Evolutionary conservation across 2,888 invertebrate genomes (phyloP).

Genomic region (Flabesymbios commensalis): DNA sequence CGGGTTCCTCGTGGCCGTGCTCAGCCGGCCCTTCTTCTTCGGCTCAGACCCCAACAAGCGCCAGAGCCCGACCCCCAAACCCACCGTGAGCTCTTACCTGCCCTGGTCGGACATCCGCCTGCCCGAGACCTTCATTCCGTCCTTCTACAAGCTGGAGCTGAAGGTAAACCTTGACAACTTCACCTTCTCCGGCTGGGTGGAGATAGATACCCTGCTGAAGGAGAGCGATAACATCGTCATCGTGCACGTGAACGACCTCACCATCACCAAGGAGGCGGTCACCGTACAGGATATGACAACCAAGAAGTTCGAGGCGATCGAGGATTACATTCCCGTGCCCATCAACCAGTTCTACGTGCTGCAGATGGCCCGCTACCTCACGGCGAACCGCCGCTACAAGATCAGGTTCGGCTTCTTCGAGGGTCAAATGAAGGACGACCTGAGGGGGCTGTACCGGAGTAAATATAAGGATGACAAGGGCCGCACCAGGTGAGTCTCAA

Average conservation of each 20-base stretch:
- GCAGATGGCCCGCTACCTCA: conserved; percentile 20
- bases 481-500: conserved; percentile 22
- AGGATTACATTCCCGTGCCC: background rate
- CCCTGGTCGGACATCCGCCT: conserved; percentile 35
- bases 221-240: conserved; percentile 25
- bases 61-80: conserved; percentile 6
- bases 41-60: background rate
- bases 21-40: background rate
- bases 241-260: conserved; percentile 27
- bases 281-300: conserved; percentile 6
- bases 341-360: conserved; percentile 33
- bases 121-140: conserved; percentile 29
- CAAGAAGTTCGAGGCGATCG: conserved; percentile 1
- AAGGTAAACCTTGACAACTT: conserved; percentile 30
- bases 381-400: conserved; percentile 12
- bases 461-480: conserved; percentile 31
- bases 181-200: conserved; percentile 31
- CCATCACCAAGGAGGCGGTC: conserved; percentile 15
- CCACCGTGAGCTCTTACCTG: conserved; percentile 22
- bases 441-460: conserved; percentile 35
- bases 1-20: conserved; percentile 13
- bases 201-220: conserved; percentile 17
- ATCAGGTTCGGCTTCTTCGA: conserved; percentile 24
- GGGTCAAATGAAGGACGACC: conserved; percentile 30
- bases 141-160: conserved; percentile 27